phyloP scores from a whole-genome alignment of 1,140 invertebrate species.

The Calliphora vicina region DNA sequence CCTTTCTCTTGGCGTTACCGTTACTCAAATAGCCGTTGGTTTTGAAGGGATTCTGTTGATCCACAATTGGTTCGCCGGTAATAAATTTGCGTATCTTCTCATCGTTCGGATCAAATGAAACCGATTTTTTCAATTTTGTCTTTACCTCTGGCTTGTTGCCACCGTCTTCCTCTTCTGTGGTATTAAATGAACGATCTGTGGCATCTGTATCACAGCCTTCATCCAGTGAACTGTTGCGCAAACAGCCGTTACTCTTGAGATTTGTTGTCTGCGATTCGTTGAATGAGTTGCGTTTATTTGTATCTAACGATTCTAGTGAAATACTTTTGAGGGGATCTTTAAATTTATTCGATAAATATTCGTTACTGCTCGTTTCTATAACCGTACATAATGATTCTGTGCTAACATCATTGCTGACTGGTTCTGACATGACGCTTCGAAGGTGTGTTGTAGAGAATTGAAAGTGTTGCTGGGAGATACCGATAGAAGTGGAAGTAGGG shows the following conservation, averaged over 20 bases:
- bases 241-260: conserved; percentile 11
- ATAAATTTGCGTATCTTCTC: conserved; percentile 58
- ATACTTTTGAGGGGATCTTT: conserved; percentile 10
- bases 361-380: conserved; percentile 37
- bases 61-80: conserved; percentile 56
- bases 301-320: conserved; percentile 22
- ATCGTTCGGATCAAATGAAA: conserved; percentile 57
- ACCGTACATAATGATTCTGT: conserved; percentile 41
- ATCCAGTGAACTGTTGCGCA: conserved; percentile 20
- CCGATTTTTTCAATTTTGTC: conserved; percentile 51
- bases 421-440: conserved; percentile 39
- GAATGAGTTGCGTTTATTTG: conserved; percentile 19
- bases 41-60: conserved; percentile 61
- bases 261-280: background rate
- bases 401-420: conserved; percentile 37
- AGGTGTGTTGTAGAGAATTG: background rate
- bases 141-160: background rate
- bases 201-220: conserved; percentile 38
- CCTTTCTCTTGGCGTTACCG: conserved; percentile 26
- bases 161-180: background rate
- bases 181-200: conserved; percentile 31
- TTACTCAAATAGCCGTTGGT: conserved; percentile 27
- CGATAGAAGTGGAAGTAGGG: background rate
- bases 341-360: conserved; percentile 28
- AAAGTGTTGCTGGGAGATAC: conserved; percentile 3